Evolutionary conservation across 1,140 invertebrate species (phyloP), one percentile per base, ranked within the genome.

Genomic region (Dysdera silvatica): DNA sequence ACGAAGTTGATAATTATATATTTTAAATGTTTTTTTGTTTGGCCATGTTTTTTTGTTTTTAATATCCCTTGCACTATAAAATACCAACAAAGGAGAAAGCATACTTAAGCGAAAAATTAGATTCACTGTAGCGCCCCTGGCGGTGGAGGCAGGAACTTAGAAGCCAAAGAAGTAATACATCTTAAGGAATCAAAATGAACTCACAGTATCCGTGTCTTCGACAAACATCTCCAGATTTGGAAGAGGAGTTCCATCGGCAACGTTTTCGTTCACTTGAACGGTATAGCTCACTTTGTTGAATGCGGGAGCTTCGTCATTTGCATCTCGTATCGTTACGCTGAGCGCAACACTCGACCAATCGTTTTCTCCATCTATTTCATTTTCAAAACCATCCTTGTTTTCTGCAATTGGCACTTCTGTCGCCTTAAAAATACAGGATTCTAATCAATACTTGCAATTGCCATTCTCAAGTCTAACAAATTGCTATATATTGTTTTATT

Each of bases 261-360:
- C 84, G 70, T 90, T 91, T 74, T 95, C 91, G 0, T 85, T 83
- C 59, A 93, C 83, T 45, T 84, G 82, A 7, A 91, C 86, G 40
- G 78, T 81, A 75, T 91, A 93, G 81, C 60, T 59, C 7, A 61
- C 68, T 28, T 65, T 67, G 41, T 73, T 71, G 69, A 83, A 82
- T 43, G 71, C 71, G 0, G 94, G 95, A 0, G 91, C 84, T 69
- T 91, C 90, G 74, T 98, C 94, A 76, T 97, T 97, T 0, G 95
- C 89, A 77, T 95, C 93, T 71, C 84, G 83, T 65, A 95, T 88
- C 24, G 87, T 91, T 14, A 96, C 83, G 0, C 83, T 89, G 10
- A 89, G 85, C 24, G 70, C 68, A 0, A 58, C 68, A 2, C 65
- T 51, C 5, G 72, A 61, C 24, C 62, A 61, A 43, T 68, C 67